Evolutionary conservation across 2,113 vertebrate species (phyloP).

Genomic region (Aleadryas rufinucha): DNA sequence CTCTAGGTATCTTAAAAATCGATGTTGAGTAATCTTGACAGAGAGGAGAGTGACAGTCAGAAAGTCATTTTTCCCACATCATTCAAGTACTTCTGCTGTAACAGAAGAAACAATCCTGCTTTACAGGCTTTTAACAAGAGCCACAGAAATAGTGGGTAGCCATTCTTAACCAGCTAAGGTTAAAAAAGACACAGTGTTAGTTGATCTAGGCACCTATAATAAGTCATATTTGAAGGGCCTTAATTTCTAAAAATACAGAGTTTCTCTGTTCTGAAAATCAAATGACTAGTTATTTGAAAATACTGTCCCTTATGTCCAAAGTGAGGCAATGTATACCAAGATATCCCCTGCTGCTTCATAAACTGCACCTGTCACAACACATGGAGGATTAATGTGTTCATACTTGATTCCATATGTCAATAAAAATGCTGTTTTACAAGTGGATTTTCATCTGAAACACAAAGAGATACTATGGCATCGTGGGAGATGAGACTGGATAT

Average conservation of each 20-base stretch:
- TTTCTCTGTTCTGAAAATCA: not conserved
- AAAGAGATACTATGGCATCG: not conserved
- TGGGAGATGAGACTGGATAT: not conserved
- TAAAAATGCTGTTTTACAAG: not conserved
- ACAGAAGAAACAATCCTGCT: not conserved
- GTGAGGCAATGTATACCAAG: not conserved
- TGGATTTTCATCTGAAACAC: not conserved
- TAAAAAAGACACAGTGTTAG: not conserved
- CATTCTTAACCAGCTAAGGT: not conserved
- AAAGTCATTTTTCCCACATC: not conserved
- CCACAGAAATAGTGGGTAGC: not conserved
- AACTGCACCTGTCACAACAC: not conserved
- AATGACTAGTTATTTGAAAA: not conserved
- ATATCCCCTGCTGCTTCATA: not conserved
- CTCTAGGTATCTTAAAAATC: not conserved
- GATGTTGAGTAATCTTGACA: not conserved
- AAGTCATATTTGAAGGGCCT: not conserved
- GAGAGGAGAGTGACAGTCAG: not conserved
- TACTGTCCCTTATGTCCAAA: not conserved
- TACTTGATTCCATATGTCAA: not conserved
- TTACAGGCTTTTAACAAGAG: not conserved
- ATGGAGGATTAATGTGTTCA: not conserved
- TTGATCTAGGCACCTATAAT: not conserved
- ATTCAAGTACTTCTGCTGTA: not conserved
- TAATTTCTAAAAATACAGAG: not conserved